Evolutionary conservation across 2,888 invertebrate genomes (phyloP), one percentile per base, ranked within the genome.

Genomic region (Noctua pronuba): DNA sequence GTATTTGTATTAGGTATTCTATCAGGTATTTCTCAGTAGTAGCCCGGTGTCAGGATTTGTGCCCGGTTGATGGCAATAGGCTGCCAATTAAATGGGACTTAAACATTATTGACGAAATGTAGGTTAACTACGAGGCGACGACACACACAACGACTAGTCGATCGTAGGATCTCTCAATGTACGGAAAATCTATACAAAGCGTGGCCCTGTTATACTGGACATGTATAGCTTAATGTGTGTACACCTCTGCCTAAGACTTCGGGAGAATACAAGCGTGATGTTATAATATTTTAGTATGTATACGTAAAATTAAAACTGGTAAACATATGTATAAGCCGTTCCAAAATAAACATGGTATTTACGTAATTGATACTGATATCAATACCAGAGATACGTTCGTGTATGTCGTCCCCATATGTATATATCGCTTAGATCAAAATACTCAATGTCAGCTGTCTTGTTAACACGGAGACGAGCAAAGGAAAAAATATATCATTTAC

Each of bases 371-470:
- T 58, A 66, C 44, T 10, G 38, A 21, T 65, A 80, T 67, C 49
- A 73, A 73, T 31, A 80, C 41, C 38, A 62, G 7, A 35, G 60
- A 71, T 44, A 69, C 31, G 31, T 46, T 73, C 49, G 13, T 64
- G 8, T 24, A 28, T 79, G 49, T 11, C 41, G 2, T 28, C 18
- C 1, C 28, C 28, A 58, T 28, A 35, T 35, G 1, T 64, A 67
- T 64, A 67, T 62, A 52, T 41, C n/a, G 55, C 18, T 72, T 18
- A 62, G 68, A 77, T 77, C 73, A 68, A 76, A 81, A 74, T 81
- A 65, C 65, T 69, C 62, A 46, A 77, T 82, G 62, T 70, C 86
- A 86, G 69, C 62, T 75, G 74, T 78, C 86, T 82, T 74, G 75
- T 82, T 85, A 85, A 77, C 65, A 69, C 41, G n/a, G 52, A 80